A percentile compares a stretch with the other conserved stretches of the same genome.
These are phyloP conservation scores for Drosophila villosipedis DNA, from an alignment of 2,888 invertebrate species.

Conservation along the genomic window DNA sequence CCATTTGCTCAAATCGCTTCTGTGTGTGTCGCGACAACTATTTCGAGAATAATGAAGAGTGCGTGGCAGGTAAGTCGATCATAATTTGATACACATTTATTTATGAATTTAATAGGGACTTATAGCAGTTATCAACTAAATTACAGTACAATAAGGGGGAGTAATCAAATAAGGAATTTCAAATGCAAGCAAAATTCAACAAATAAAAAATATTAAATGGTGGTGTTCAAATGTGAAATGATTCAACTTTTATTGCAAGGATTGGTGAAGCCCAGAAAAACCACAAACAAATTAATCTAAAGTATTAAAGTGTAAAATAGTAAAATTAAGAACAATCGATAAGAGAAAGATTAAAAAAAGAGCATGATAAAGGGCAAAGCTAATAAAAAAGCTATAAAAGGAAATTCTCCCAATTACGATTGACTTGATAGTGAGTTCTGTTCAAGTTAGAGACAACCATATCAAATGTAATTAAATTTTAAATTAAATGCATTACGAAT, in stretches of 20 bases:
- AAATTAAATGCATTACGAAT: not conserved
- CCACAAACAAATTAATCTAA: rapidly evolving
- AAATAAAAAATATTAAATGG: not conserved
- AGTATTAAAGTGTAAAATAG: not conserved
- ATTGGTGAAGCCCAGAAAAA: not conserved
- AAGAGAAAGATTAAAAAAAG: not conserved
- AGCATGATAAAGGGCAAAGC: not conserved
- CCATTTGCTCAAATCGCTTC: conserved; percentile 79
- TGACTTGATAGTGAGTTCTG: not conserved
- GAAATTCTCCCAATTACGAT: not conserved
- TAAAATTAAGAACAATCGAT: not conserved
- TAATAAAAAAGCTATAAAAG: not conserved
- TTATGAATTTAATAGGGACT: not conserved
- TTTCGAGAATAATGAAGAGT: conserved; percentile 72
- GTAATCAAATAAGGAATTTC: not conserved
- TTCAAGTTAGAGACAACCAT: not conserved
- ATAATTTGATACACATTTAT: not conserved
- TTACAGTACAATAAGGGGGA: not conserved
- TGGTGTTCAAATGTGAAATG: not conserved
- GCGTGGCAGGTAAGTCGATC: conserved; percentile 72
- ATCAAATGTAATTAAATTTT: not conserved
- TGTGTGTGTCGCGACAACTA: conserved; percentile 81
- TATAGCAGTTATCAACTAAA: not conserved
- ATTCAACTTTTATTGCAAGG: not conserved
- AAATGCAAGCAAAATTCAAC: not conserved